Evolutionary conservation across 2,797 vertebrate species (phyloP).

Genomic region (Pantherophis vulpinus): DNA sequence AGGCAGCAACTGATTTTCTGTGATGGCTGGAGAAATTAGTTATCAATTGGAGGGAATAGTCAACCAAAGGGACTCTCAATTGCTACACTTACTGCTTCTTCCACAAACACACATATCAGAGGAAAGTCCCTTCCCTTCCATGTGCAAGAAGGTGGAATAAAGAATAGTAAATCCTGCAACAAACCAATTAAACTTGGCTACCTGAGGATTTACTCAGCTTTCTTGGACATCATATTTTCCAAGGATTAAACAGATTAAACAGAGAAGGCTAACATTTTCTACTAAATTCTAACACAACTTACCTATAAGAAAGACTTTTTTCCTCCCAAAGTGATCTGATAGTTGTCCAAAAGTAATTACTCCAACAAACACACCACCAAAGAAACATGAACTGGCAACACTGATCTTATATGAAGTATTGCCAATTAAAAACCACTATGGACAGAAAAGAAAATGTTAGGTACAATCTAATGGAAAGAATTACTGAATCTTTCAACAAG

Average conservation of each 20-base stretch:
- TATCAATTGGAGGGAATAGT: neutral
- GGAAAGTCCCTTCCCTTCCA: neutral
- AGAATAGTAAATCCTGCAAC: neutral
- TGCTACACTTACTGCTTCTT: neutral
- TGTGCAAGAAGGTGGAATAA: neutral
- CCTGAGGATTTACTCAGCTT: conserved; percentile 5
- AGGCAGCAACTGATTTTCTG: neutral
- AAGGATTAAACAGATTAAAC: neutral
- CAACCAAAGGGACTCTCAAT: neutral
- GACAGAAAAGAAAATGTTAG: conserved; percentile 20
- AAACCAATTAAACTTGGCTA: neutral
- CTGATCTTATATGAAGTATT: conserved; percentile 74
- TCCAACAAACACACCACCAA: conserved; percentile 78
- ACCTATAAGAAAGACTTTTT: conserved; percentile 78
- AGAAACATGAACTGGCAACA: conserved; percentile 77
- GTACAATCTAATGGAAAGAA: neutral
- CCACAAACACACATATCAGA: neutral
- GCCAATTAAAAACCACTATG: conserved; percentile 77
- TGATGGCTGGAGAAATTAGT: neutral
- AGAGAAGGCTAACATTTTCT: fast-evolving
- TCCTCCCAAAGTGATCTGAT: conserved; percentile 77
- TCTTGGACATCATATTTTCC: neutral
- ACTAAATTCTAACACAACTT: neutral
- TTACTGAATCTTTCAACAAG: neutral
- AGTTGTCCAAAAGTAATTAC: conserved; percentile 78